Evolutionary conservation across 2,888 invertebrate species (phyloP).

Genomic region (Leptura quadrifasciata): DNA sequence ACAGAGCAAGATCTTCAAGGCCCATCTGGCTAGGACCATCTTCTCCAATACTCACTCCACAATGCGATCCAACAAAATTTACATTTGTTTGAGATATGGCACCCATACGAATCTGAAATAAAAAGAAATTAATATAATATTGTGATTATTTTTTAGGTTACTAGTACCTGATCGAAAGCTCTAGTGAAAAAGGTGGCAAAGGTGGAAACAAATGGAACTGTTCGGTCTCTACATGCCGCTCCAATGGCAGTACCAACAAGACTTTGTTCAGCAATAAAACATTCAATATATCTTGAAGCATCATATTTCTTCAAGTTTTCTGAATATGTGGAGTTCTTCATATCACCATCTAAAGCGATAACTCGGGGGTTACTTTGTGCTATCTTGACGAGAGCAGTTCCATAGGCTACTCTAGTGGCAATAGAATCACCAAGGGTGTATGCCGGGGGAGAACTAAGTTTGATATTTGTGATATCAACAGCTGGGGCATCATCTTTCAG

Average conservation of each 20-base stretch:
- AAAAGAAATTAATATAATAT: slow-evolving; percentile 32
- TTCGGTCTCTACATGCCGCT: slow-evolving; percentile 92
- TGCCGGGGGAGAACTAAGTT: slow-evolving; percentile 86
- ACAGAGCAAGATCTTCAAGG: slow-evolving; percentile 97
- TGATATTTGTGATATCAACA: slow-evolving; percentile 84
- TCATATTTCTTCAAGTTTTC: slow-evolving; percentile 89
- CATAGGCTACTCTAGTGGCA: slow-evolving; percentile 96
- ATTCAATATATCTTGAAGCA: slow-evolving; percentile 91
- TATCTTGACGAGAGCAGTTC: slow-evolving; percentile 93
- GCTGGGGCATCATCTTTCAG: slow-evolving; percentile 80
- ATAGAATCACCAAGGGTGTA: slow-evolving; percentile 87
- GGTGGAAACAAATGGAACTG: slow-evolving; percentile 96
- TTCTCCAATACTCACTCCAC: slow-evolving; percentile 98
- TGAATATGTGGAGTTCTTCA: slow-evolving; percentile 98
- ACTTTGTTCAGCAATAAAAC: slow-evolving; percentile 99
- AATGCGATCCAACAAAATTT: slow-evolving; percentile 97
- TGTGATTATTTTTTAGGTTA: not conserved
- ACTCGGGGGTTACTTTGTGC: slow-evolving; percentile 85
- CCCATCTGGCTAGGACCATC: slow-evolving; percentile 99
- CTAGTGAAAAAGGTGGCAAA: slow-evolving; percentile 98
- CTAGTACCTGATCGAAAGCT: slow-evolving; percentile 92
- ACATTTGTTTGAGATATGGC: slow-evolving; percentile 99
- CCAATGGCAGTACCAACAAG: slow-evolving; percentile 97
- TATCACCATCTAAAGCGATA: slow-evolving; percentile 97
- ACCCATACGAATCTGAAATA: slow-evolving; percentile 93